Evolutionary conservation across 2,888 invertebrate genomes (phyloP).

Genomic region (Ophion costatus): DNA sequence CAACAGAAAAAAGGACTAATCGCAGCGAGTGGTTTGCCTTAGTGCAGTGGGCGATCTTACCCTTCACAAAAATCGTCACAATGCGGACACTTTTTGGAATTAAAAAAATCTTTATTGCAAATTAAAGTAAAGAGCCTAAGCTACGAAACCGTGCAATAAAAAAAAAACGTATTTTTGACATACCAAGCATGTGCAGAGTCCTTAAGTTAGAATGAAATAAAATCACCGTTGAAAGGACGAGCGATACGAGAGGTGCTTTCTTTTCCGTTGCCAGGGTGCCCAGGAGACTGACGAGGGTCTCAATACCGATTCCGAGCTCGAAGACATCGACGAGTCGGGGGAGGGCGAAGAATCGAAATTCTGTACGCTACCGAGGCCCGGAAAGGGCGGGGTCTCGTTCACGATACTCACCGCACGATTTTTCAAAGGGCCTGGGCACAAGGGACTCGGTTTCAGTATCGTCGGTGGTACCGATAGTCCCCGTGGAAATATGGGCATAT

Average conservation of each 20-base stretch:
- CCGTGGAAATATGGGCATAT: slow-evolving; percentile 94
- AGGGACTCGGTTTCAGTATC: slow-evolving; percentile 94
- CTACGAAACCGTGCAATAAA: no score
- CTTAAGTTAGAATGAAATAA: no score
- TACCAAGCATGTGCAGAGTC: no score
- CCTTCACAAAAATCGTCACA: no score
- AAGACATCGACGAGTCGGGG: slow-evolving; percentile 84
- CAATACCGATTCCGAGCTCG: slow-evolving; percentile 80
- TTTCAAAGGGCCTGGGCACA: slow-evolving; percentile 92
- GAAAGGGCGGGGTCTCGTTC: slow-evolving; percentile 84
- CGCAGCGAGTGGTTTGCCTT: no score
- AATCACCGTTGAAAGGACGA: neutral
- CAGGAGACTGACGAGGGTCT: slow-evolving; percentile 81
- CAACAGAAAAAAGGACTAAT: no score
- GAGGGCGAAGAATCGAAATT: slow-evolving; percentile 86
- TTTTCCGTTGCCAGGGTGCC: slow-evolving; percentile 75
- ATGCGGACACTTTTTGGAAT: no score
- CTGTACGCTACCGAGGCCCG: slow-evolving; percentile 86
- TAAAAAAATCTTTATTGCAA: no score
- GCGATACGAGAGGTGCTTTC: neutral
- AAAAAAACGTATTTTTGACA: no score
- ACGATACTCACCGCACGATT: slow-evolving; percentile 87
- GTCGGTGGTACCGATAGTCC: slow-evolving; percentile 95
- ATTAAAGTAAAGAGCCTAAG: no score
- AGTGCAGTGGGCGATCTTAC: no score